Conservation (phyloP, 2,113 vertebrate species). For the Natator depressus region DNA sequence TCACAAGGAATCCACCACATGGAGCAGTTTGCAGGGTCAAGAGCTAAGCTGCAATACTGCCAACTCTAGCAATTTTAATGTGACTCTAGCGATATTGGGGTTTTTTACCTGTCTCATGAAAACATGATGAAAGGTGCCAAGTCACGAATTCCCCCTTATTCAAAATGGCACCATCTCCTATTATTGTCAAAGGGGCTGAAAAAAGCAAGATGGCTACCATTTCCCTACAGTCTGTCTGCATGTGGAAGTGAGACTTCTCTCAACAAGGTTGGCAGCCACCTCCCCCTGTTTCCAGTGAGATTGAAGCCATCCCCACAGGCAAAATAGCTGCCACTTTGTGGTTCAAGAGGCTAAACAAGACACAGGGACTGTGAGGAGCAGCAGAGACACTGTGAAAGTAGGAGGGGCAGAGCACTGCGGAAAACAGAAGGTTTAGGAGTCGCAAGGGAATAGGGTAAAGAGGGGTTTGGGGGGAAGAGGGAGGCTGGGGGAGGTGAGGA, state of each 20-base stretch:
- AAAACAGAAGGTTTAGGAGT: neutral
- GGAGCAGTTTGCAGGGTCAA: neutral
- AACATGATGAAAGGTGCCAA: neutral
- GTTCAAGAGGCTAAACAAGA: too few relatives aligned
- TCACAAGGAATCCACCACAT: accelerated
- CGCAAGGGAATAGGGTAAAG: neutral
- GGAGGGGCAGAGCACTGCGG: neutral
- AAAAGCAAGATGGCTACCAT: neutral
- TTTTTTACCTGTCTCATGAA: neutral
- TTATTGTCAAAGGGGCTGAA: neutral
- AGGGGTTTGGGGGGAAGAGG: neutral
- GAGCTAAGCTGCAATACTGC: neutral
- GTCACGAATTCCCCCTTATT: neutral
- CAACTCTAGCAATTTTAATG: neutral
- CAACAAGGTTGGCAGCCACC: too few relatives aligned
- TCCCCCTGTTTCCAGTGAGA: too few relatives aligned
- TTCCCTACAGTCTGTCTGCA: neutral
- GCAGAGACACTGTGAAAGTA: too few relatives aligned
- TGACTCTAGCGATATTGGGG: neutral
- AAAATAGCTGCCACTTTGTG: too few relatives aligned
- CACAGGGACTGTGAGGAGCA: too few relatives aligned
- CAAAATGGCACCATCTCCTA: neutral
- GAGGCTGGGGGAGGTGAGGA: neutral
- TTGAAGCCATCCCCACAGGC: too few relatives aligned
- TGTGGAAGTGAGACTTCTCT: too few relatives aligned